Evolutionary conservation across 1,140 invertebrate species (phyloP).

Genomic region (Popillia japonica): DNA sequence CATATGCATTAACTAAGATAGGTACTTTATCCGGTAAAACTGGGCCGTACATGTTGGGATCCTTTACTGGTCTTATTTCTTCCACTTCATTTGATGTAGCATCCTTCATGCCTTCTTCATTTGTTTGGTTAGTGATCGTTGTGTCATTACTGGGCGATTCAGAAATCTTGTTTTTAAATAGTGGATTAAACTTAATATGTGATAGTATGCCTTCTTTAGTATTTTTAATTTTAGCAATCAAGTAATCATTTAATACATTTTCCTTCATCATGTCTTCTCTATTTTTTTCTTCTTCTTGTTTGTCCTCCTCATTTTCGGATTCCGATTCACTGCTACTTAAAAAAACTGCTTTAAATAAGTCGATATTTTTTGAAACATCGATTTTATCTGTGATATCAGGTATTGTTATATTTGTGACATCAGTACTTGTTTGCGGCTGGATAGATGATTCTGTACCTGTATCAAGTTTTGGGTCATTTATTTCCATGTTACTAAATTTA

Average conservation of each 20-base stretch:
- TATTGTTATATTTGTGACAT: background rate
- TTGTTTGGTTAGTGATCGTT: background rate
- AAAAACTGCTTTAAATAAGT: slow-evolving; percentile 58
- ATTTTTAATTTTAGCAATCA: slow-evolving; percentile 58
- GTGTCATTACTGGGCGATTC: background rate
- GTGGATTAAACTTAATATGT: slow-evolving; percentile 49
- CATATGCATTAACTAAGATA: background rate
- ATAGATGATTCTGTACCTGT: background rate
- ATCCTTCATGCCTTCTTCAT: background rate
- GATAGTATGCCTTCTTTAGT: slow-evolving; percentile 57
- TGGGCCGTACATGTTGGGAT: slow-evolving; percentile 51
- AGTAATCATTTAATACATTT: slow-evolving; percentile 51
- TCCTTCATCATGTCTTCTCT: slow-evolving; percentile 43
- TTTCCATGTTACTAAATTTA: background rate
- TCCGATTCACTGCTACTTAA: slow-evolving; percentile 57
- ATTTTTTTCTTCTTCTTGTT: slow-evolving; percentile 40
- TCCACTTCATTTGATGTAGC: background rate
- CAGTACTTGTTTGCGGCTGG: background rate
- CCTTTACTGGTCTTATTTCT: background rate
- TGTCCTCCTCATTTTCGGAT: slow-evolving; percentile 48
- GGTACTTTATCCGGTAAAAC: slow-evolving; percentile 48
- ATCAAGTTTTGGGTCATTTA: background rate
- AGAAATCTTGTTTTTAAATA: slow-evolving; percentile 22
- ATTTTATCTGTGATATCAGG: slow-evolving; percentile 56
- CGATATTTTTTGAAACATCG: slow-evolving; percentile 55